Conservation (phyloP, 1,140 invertebrate genomes). For the Coelopa frigida region DNA sequence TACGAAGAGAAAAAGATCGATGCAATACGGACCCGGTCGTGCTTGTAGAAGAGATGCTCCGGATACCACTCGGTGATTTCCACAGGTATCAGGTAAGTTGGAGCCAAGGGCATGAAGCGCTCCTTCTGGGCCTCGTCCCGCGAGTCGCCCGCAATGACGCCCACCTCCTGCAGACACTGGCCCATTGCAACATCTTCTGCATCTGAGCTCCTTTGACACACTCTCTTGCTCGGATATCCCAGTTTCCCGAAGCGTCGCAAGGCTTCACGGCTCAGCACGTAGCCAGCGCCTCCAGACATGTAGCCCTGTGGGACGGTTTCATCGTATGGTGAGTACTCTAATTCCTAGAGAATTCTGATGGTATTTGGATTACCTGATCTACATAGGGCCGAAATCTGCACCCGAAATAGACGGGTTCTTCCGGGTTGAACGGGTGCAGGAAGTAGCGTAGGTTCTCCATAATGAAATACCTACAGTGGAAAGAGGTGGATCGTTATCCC, state of each 20-base stretch:
- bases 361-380: constrained; percentile 44
- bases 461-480: constrained; percentile 55
- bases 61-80: constrained; percentile 47
- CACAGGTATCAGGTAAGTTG: constrained; percentile 73
- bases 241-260: constrained; percentile 64
- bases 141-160: constrained; percentile 79
- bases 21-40: constrained; percentile 69
- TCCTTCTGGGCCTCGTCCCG: constrained; percentile 73
- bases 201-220: constrained; percentile 64
- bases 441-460: constrained; percentile 89
- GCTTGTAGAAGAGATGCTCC: constrained; percentile 41
- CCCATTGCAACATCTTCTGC: constrained; percentile 88
- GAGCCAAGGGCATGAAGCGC: constrained; percentile 62
- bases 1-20: too few relatives aligned
- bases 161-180: constrained; percentile 75
- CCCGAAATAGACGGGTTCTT: constrained; percentile 77
- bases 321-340: too few relatives aligned
- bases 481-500: too few relatives aligned
- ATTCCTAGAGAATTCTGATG: too few relatives aligned
- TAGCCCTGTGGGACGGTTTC: too few relatives aligned
- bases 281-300: constrained; percentile 90
- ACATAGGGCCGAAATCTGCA: constrained; percentile 79
- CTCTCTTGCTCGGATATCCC: constrained; percentile 57
- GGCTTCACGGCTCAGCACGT: constrained; percentile 79
- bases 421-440: constrained; percentile 62